Percentiles rank a stretch among this genome's conserved stretches.
These are phyloP conservation scores for Peromyscus polionotus DNA, from an alignment of 2,113 vertebrate species.

Conservation along the genomic window DNA sequence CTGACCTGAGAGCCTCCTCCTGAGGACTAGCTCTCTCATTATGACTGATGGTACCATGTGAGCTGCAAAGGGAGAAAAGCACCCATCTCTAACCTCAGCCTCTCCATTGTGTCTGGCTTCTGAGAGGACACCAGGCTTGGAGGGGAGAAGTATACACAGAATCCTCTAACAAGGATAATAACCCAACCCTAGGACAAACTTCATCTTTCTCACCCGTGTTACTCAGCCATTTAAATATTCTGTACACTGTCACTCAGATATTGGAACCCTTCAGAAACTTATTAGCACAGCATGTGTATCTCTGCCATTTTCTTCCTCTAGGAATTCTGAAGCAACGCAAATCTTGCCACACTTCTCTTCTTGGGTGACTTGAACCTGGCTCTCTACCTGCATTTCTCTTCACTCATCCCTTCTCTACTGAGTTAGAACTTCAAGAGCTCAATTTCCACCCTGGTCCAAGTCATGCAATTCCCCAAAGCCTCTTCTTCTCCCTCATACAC, in stretches of 20 bases:
- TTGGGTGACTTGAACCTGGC: background rate
- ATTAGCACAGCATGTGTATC: background rate
- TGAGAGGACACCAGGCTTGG: background rate
- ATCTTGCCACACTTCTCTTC: background rate
- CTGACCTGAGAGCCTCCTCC: background rate
- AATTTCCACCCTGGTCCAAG: background rate
- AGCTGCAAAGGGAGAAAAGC: background rate
- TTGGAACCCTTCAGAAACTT: background rate
- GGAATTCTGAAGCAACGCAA: background rate
- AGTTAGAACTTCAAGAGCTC: background rate
- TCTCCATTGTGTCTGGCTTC: background rate
- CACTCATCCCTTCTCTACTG: background rate
- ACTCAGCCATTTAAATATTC: background rate
- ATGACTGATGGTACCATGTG: background rate
- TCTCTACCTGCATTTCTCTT: background rate
- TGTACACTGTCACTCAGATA: background rate
- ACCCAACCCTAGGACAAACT: background rate
- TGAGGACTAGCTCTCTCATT: background rate
- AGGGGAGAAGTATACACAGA: background rate
- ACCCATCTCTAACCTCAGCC: background rate
- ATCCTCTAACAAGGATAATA: too few relatives aligned
- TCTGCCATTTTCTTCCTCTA: background rate
- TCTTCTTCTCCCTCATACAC: background rate
- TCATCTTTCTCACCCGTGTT: background rate
- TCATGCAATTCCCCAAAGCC: background rate